phyloP scores from a whole-genome alignment of 2,113 vertebrate species.

The Ptilorrhoa leucosticta region DNA sequence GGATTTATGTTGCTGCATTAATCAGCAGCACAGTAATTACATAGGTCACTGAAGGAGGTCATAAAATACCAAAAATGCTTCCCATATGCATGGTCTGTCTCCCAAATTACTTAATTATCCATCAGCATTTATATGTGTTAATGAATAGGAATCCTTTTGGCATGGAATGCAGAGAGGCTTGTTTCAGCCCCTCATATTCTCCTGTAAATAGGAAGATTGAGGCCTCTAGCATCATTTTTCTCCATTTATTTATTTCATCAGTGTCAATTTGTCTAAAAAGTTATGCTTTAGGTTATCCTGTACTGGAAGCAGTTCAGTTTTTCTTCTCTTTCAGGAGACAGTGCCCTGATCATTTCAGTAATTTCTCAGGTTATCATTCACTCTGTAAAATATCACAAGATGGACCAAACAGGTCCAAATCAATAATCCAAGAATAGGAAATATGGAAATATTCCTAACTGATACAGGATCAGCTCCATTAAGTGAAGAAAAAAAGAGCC shows the following conservation, averaged over 20 bases:
- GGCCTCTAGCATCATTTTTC: background rate
- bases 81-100: constrained; percentile 24
- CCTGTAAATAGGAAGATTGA: background rate
- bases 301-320: background rate
- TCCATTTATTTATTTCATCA: background rate
- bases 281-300: background rate
- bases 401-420: background rate
- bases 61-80: constrained; percentile 43
- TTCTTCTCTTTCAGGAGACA: background rate
- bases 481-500: background rate
- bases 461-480: background rate
- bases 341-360: background rate
- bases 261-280: background rate
- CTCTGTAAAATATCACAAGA: background rate
- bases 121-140: constrained; percentile 14
- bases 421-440: background rate
- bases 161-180: background rate
- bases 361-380: background rate
- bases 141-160: background rate
- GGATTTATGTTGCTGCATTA: background rate
- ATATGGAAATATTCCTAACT: background rate
- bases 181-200: background rate
- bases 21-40: constrained; percentile 24
- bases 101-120: constrained; percentile 57
- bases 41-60: constrained; percentile 21